These are phyloP conservation scores for Psilopogon haemacephalus DNA, from an alignment of 2,113 vertebrate genomes.

Conservation along the genomic window DNA sequence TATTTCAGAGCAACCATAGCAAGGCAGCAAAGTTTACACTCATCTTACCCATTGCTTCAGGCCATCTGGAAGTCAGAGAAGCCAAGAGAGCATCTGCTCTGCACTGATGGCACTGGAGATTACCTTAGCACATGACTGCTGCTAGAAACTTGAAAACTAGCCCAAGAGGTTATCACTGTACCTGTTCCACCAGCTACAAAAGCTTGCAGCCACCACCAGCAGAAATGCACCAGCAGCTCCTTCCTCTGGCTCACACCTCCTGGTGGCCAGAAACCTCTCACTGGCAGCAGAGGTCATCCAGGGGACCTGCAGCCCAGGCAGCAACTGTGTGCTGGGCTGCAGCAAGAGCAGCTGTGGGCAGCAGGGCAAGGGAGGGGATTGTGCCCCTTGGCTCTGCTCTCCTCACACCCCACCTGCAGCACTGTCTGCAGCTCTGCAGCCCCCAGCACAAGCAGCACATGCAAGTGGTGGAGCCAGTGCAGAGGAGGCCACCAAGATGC, in stretches of 20 bases:
- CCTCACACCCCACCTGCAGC: too few species aligned
- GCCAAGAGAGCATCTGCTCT: constrained; percentile 56
- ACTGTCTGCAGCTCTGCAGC: too few species aligned
- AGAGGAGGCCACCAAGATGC: too few species aligned
- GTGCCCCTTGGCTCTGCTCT: too few species aligned
- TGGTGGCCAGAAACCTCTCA: background rate
- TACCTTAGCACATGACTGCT: constrained; percentile 19
- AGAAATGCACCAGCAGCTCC: background rate
- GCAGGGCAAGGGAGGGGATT: too few species aligned
- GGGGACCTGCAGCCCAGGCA: too few species aligned
- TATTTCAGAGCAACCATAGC: constrained; percentile 54
- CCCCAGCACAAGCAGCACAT: too few species aligned
- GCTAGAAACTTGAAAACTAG: constrained; percentile 9
- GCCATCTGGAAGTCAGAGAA: constrained; percentile 53
- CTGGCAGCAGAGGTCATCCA: background rate
- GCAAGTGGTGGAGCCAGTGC: too few species aligned
- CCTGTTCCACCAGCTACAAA: background rate
- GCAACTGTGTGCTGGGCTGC: too few species aligned
- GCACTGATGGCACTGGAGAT: constrained; percentile 18
- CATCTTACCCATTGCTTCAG: constrained; percentile 55
- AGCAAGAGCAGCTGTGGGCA: too few species aligned
- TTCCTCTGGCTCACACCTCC: background rate
- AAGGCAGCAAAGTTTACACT: constrained; percentile 56
- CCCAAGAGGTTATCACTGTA: background rate
- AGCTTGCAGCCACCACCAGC: background rate